Evolutionary conservation across 2,113 vertebrate genomes (phyloP), one percentile per base, ranked within the genome.

Genomic region (Peromyscus californicus): DNA sequence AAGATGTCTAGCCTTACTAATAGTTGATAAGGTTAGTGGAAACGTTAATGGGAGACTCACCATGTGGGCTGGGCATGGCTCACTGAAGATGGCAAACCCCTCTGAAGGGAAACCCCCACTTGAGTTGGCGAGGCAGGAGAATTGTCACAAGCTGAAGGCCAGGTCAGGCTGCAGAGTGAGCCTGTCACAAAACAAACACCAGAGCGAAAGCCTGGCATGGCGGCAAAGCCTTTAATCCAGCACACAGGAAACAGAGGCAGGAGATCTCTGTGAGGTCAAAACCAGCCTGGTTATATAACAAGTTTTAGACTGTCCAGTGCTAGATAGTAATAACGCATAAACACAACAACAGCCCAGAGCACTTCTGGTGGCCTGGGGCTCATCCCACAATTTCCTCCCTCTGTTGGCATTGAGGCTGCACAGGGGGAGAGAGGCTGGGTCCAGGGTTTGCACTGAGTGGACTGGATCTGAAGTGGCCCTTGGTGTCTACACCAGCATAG

Each of bases 21-120:
- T 67, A 89, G 78, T 74, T 89, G 65, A 95, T 85, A 80, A 74
- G 92, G 67, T 59, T 42, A 84, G 93, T n/a, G 61, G 33, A 91
- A 91, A 69, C 13, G 7, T 36, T 36, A 82, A 74, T 31, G 57
- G 61, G 29, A 90, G 88, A 45, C 80, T 69, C n/a, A 84, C 93
- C 70, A 79, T 92, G 42, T 36, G 19, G 29, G 24, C 31, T 89
- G 42, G 8, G 19, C 15, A 11, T 61, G 26, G 69, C 31, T 76
- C 16, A 74, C 26, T 72, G 31, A 76, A 12, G 29, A 69, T 24
- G 61, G 8, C 21, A 61, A 65, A 86, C 31, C 4, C 65, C 51
- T 12, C 13, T 69, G 39, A 67, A 75, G 57, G 48, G 11, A 48
- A 51, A 57, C 82, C 65, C 6, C 31, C 45, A 33, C 76, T 36